Evolutionary conservation across 2,113 vertebrate species (phyloP).

Genomic region (Strix aluco): DNA sequence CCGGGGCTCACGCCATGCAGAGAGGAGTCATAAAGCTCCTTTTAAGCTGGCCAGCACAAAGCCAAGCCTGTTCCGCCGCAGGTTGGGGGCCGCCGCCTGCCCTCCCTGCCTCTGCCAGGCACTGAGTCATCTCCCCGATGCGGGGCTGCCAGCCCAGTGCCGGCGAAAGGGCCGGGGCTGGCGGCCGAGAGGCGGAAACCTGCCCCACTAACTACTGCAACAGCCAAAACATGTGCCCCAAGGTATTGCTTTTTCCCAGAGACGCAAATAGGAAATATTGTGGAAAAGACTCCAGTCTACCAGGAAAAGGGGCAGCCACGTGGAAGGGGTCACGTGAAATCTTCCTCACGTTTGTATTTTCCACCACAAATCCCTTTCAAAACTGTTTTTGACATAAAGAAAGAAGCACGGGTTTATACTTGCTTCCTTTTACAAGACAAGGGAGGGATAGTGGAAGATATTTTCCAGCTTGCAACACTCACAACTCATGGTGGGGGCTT

Average conservation of each 20-base stretch:
- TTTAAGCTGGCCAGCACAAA: slow-evolving; percentile 68
- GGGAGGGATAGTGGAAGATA: background rate
- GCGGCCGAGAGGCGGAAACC: background rate
- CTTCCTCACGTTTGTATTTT: background rate
- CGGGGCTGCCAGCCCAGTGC: background rate
- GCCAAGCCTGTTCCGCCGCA: slow-evolving; percentile 47
- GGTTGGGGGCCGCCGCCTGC: background rate
- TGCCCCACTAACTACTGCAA: background rate
- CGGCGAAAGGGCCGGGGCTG: background rate
- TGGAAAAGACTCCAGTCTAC: background rate
- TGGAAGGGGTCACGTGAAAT: rapidly evolving
- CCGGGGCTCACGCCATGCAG: background rate
- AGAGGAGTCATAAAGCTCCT: slow-evolving; percentile 62
- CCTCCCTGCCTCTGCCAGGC: slow-evolving; percentile 73
- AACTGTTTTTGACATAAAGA: background rate
- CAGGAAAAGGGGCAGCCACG: background rate
- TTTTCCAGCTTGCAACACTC: background rate
- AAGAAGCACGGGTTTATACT: background rate
- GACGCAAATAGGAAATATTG: background rate
- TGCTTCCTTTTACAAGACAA: background rate
- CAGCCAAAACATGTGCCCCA: background rate
- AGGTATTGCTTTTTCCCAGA: background rate
- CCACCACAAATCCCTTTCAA: background rate
- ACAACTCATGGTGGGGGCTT: rapidly evolving
- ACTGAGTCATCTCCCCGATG: slow-evolving; percentile 32